phyloP scores from a whole-genome alignment of 2,888 invertebrate genomes.

The Dasypolia templi region DNA sequence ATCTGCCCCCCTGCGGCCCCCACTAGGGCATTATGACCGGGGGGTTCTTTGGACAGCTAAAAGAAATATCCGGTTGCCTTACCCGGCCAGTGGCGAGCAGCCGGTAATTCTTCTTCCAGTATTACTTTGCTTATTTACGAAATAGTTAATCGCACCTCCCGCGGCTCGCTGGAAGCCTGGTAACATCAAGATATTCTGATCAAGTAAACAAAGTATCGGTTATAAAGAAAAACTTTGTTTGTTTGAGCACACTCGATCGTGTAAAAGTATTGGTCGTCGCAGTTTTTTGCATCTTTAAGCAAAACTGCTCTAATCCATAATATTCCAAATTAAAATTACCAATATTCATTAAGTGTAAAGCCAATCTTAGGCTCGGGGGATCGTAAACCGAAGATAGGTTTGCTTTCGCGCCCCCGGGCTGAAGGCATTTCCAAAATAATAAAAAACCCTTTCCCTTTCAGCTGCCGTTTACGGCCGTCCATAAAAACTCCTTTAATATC shows the following conservation, averaged over 20 bases:
- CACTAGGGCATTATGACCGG: constrained; percentile 89
- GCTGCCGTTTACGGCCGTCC: constrained; percentile 61
- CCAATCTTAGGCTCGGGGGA: constrained; percentile 59
- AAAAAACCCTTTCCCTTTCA: constrained; percentile 66
- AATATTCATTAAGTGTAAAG: constrained; percentile 61
- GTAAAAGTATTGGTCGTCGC: constrained; percentile 28
- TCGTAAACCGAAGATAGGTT: constrained; percentile 66
- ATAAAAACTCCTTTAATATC: constrained; percentile 67
- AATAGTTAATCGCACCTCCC: constrained; percentile 85
- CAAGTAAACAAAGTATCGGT: constrained; percentile 59
- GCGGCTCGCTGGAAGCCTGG: constrained; percentile 73
- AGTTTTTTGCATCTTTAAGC: not conserved
- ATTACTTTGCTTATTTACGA: constrained; percentile 87
- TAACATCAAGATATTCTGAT: constrained; percentile 65
- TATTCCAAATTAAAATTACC: constrained; percentile 55
- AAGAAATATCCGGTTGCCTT: constrained; percentile 90
- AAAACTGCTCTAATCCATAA: constrained; percentile 19
- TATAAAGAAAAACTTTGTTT: constrained; percentile 46
- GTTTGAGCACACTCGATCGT: constrained; percentile 23
- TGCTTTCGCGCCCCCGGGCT: constrained; percentile 62
- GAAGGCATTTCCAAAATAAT: constrained; percentile 68
- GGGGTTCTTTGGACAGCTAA: constrained; percentile 90
- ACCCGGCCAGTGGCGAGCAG: constrained; percentile 82
- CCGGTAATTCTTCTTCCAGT: constrained; percentile 87
- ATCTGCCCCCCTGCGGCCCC: constrained; percentile 87